Conservation (phyloP, 2,113 vertebrate genomes). For the Dipodomys merriami region DNA sequence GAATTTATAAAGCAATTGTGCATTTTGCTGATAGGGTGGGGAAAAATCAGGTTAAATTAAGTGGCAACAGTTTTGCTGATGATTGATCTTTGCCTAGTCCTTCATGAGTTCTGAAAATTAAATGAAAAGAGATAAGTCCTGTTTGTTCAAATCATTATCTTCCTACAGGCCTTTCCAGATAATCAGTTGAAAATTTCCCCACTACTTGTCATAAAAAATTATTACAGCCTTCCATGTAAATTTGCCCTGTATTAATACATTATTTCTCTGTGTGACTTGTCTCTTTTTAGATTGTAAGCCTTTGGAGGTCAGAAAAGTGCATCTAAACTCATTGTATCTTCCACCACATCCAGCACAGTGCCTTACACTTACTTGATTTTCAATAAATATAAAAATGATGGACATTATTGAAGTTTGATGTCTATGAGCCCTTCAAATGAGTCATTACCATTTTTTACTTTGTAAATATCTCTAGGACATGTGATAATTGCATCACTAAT, state of each 20-base stretch:
- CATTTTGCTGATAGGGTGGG: neutral
- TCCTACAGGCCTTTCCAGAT: slow-evolving; percentile 38
- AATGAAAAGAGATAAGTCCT: slow-evolving; percentile 42
- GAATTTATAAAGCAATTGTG: slow-evolving; percentile 25
- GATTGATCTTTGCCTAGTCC: slow-evolving; percentile 17
- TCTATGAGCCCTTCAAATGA: slow-evolving; percentile 57
- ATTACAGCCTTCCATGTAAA: slow-evolving; percentile 19
- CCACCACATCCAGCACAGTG: slow-evolving; percentile 64
- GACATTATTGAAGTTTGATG: slow-evolving; percentile 53
- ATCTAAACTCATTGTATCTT: slow-evolving; percentile 56
- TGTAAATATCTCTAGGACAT: slow-evolving; percentile 2
- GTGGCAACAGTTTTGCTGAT: slow-evolving; percentile 22
- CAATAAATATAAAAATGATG: slow-evolving; percentile 72
- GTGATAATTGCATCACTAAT: slow-evolving; percentile 11
- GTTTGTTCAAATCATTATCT: slow-evolving; percentile 40
- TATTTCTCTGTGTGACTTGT: slow-evolving; percentile 60
- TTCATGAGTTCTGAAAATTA: slow-evolving; percentile 49
- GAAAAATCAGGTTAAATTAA: neutral
- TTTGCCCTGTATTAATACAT: slow-evolving; percentile 46
- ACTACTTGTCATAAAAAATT: slow-evolving; percentile 1
- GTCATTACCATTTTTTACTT: slow-evolving; percentile 15
- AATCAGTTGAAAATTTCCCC: slow-evolving; percentile 35
- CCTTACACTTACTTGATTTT: slow-evolving; percentile 64
- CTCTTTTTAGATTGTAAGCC: slow-evolving; percentile 70
- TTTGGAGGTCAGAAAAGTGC: slow-evolving; percentile 68